phyloP scores from a whole-genome alignment of 2,797 vertebrate genomes.

The Rhinichthys osculus region DNA sequence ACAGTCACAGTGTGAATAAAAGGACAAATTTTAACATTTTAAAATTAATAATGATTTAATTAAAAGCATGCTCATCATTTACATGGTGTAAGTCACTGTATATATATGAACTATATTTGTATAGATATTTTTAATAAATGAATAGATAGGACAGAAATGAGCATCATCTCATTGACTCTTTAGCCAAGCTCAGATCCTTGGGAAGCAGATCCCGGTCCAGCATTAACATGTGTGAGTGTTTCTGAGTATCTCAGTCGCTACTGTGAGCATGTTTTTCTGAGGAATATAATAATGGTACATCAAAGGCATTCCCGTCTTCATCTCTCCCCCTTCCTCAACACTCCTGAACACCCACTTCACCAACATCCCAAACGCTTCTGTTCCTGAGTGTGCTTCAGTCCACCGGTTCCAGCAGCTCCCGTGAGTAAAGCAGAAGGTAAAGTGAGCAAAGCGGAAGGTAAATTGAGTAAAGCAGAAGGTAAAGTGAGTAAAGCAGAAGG shows the following conservation, averaged over 20 bases:
- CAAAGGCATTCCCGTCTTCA: conserved; percentile 60
- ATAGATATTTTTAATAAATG: background rate
- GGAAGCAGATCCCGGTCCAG: conserved; percentile 22
- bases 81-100: background rate
- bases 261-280: conserved; percentile 61
- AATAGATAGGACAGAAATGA: background rate
- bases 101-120: too few species aligned
- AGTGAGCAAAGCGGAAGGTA: background rate
- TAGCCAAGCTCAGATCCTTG: background rate
- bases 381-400: conserved; percentile 34
- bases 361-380: conserved; percentile 25
- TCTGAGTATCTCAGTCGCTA: conserved; percentile 43
- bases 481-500: too few species aligned
- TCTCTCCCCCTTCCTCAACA: conserved; percentile 34
- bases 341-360: conserved; percentile 36
- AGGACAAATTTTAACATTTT: background rate
- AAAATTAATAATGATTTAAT: background rate
- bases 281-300: conserved; percentile 67
- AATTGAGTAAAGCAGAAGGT: too few species aligned
- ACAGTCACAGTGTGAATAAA: too few species aligned
- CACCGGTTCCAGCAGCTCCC: conserved; percentile 40
- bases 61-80: background rate
- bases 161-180: background rate
- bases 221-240: conserved; percentile 60
- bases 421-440: background rate